A percentile compares a stretch with the other conserved stretches of the same genome.
Conservation (phyloP, 2,797 vertebrate genomes). For the Florisuga fusca region DNA sequence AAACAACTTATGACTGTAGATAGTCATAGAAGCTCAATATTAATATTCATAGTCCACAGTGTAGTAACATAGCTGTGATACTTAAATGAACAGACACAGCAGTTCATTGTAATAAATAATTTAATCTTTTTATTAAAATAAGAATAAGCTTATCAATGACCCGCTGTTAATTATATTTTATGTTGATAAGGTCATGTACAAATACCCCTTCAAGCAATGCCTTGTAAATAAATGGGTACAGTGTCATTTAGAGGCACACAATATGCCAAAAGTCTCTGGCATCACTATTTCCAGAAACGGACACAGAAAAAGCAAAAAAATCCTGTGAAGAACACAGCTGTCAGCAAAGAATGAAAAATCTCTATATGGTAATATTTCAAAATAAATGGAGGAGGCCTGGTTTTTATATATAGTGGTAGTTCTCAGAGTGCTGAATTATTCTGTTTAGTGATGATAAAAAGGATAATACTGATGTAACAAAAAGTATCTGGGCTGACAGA, state of each 20-base stretch:
- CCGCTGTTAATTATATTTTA: not conserved
- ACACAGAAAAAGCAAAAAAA: not conserved
- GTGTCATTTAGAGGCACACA: not conserved
- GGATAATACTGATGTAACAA: not conserved
- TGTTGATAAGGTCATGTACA: constrained; percentile 6
- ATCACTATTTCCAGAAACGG: not conserved
- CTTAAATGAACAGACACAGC: not conserved
- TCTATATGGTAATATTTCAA: not conserved
- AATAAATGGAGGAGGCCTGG: not conserved
- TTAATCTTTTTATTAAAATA: constrained; percentile 6
- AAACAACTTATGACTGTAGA: constrained; percentile 43
- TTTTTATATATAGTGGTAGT: not conserved
- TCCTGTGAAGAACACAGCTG: not conserved
- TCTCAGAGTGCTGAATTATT: not conserved
- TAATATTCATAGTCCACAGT: not conserved
- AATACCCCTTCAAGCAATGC: not conserved
- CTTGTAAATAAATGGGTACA: not conserved
- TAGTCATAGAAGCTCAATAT: constrained; percentile 25
- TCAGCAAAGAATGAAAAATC: not conserved
- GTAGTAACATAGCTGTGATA: not conserved
- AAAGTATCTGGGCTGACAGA: constrained; percentile 5
- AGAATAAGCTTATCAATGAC: not conserved
- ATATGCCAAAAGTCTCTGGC: not conserved
- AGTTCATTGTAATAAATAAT: not conserved
- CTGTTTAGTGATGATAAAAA: not conserved